These are phyloP conservation scores for Tauraco hartlaubi DNA, from an alignment of 2,797 vertebrate genomes.

Conservation along the genomic window DNA sequence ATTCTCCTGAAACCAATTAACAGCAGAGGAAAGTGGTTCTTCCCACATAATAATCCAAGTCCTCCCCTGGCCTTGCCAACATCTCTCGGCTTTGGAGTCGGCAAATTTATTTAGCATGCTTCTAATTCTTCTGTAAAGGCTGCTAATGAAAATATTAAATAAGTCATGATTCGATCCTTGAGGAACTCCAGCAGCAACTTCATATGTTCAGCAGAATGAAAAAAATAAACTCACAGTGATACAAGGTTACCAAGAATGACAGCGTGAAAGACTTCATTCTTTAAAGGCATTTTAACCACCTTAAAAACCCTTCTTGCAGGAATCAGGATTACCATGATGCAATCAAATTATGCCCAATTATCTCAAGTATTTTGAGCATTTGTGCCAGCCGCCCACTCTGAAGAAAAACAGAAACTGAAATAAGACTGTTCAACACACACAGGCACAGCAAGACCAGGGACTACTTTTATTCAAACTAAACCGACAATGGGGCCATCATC, in stretches of 20 bases:
- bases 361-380: slow-evolving; percentile 5
- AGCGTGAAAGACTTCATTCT: background rate
- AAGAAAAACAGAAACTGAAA: slow-evolving; percentile 25
- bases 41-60: background rate
- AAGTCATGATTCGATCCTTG: slow-evolving; percentile 14
- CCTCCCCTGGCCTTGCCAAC: background rate
- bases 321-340: slow-evolving; percentile 1
- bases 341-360: slow-evolving; percentile 39
- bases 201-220: accelerated
- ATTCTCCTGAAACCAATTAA: slow-evolving; percentile 52
- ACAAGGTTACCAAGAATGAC: background rate
- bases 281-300: background rate
- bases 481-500: background rate
- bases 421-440: background rate
- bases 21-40: background rate
- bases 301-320: slow-evolving; percentile 10
- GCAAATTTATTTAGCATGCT: slow-evolving; percentile 50
- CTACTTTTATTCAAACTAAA: background rate
- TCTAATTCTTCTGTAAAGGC: slow-evolving; percentile 50
- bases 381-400: slow-evolving; percentile 14
- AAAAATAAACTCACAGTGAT: background rate
- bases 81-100: background rate
- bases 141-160: slow-evolving; percentile 62
- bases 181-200: slow-evolving; percentile 26
- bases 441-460: background rate